Evolutionary conservation across 2,113 vertebrate genomes (phyloP), one percentile per base, ranked within the genome.

Genomic region (Anser cygnoides): DNA sequence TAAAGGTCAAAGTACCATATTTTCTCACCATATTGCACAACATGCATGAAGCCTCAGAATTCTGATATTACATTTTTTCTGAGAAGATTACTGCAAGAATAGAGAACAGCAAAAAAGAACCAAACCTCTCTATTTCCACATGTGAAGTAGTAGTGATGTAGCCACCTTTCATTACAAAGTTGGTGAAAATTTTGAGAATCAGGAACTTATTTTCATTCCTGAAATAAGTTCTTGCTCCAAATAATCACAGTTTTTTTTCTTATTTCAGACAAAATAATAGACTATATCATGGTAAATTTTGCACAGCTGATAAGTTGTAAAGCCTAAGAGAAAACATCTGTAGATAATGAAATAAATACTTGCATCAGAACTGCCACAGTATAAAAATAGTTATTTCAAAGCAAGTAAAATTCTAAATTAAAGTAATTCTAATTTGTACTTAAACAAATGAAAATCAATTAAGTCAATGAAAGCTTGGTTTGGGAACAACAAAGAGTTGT

Each of bases 11-110:
- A 91, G 62, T 83, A 20, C 57, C 62, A 6, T 87, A 87, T 89
- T 94, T 95, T 94, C 44, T 91, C 9, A 92, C 75, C 35, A 22
- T 89, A 84, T 83, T 93, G 31, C 63, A 84, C 41, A 88, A 68
- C 29, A 31, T 84, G 31, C 43, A 52, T 84, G 46, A 92, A 71
- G 25, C 13, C 85, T 91, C 43, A 44, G 72, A 77, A 78, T 86
- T 90, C 65, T 29, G n/a, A 16, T 74, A 41, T 1, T 79, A 43
- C 6, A 19, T 59, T 86, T 92, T 74, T 72, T 49, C 37, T 39
- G 5, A 88, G 50, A 88, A 86, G n/a, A 59, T 67, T 80, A 15
- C 41, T 87, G 13, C 44, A 84, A 41, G 75, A 85, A 29, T 3
- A 37, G 35, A 90, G 28, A 82, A 44, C 11, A 44, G 39, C 21